Evolutionary conservation across 2,797 vertebrate species (phyloP).

Genomic region (Hipposideros larvatus): DNA sequence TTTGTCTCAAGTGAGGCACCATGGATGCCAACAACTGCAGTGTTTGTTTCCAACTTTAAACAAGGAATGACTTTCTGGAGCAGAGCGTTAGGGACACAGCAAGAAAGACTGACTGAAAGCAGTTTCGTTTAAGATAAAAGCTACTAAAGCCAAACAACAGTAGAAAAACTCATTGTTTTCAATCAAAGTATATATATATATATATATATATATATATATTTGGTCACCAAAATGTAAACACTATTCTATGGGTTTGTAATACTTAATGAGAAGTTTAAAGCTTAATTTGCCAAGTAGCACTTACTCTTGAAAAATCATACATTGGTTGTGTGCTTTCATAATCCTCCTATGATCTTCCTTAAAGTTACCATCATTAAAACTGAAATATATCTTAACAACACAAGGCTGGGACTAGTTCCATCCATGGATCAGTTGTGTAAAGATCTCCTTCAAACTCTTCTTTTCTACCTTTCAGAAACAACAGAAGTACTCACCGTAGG

Average conservation of each 20-base stretch:
- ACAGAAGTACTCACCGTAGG: neutral
- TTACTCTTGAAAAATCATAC: slow-evolving; percentile 10
- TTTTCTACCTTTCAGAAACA: slow-evolving; percentile 9
- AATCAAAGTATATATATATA: neutral
- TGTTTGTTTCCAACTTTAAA: slow-evolving; percentile 24
- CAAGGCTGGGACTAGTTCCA: neutral
- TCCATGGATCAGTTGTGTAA: neutral
- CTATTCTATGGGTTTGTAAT: neutral
- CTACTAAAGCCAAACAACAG: neutral
- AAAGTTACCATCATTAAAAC: slow-evolving; percentile 22
- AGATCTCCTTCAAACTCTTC: neutral
- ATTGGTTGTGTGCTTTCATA: neutral
- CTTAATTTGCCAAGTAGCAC: neutral
- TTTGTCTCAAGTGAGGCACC: neutral
- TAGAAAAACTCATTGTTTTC: slow-evolving; percentile 17
- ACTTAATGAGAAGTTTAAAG: neutral
- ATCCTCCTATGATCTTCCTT: neutral
- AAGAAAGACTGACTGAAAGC: neutral
- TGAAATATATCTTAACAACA: neutral
- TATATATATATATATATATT: neutral
- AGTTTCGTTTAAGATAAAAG: slow-evolving; percentile 30
- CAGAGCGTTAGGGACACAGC: neutral
- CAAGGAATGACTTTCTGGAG: neutral
- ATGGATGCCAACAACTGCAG: neutral
- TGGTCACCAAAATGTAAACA: neutral